Base-by-base conservation (phyloP, 1,140 invertebrate genomes). In the Orius insidiosus region DNA sequence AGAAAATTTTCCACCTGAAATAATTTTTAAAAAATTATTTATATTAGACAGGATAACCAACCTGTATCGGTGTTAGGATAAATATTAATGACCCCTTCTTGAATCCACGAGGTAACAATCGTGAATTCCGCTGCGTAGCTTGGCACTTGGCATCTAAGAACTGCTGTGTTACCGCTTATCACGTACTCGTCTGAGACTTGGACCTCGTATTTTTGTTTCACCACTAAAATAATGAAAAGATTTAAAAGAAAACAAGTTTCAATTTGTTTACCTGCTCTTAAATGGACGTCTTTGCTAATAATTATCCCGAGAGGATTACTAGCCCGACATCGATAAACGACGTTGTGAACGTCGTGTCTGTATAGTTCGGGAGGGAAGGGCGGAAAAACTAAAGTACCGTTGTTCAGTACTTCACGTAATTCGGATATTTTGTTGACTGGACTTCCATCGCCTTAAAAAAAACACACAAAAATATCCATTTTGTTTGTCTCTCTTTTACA, bases 141-240 rank as follows among this genome's bases (percentile, higher is more conserved):
- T 18, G 88, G 85, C 56, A 93, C 83, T 57, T 83, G 76, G 63
- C 88, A 93, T 53, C 79, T 75, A 41, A 92, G 68, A 35, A 89
- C 73, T 1, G 81, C 85, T 16, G 83, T 82, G 63, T 90, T 92
- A 31, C 86, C 86, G 44, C 75, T 70, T 58, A 86, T 81, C 49
- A 87, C 85, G 64, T 85, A 86, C 56, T 85, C 82, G 58, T 90
- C 85, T 55, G 81, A 78, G 46, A 89, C 85, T 63, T 83, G 76
- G 32, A 89, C 79, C 56, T 86, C 80, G 68, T 85, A 89, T 56
- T 80, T 76, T 58, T 84, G 77, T 58, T 82, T 81, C 49, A 89
- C 72, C 56, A 87, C 86, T 92, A 72, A 9, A 67, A 69, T 47
- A 52, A 53, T 38, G 34, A 32, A 41, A 15, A 52, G 30, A 39